phyloP scores from a whole-genome alignment of 2,797 vertebrate genomes.

The Pelodytes ibericus region DNA sequence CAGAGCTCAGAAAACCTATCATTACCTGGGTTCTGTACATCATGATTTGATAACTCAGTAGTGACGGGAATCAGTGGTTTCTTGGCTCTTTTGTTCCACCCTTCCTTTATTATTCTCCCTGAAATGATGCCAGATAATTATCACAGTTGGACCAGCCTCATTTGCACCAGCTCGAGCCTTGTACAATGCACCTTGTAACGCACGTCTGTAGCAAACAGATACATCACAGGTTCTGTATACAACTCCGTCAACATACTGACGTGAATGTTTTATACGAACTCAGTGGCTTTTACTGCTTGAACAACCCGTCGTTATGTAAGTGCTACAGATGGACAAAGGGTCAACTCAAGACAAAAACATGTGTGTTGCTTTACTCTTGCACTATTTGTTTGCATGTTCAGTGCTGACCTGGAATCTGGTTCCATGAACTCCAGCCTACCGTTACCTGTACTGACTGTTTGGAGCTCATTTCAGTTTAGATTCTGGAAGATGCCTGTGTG shows the following conservation, averaged over 20 bases:
- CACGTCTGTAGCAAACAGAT: not conserved
- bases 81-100: slow-evolving; percentile 3
- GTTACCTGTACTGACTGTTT: too few relatives aligned
- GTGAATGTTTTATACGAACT: slow-evolving; percentile 3
- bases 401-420: too few relatives aligned
- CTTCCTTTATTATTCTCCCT: slow-evolving; percentile 19
- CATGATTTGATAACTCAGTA: slow-evolving; percentile 45
- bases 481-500: too few relatives aligned
- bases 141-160: slow-evolving; percentile 38
- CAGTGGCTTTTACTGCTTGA: not conserved
- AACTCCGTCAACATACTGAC: not conserved
- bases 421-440: too few relatives aligned
- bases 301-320: too few relatives aligned
- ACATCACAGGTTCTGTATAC: slow-evolving; percentile 16
- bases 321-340: too few relatives aligned
- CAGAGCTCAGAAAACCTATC: slow-evolving; percentile 37
- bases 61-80: slow-evolving; percentile 18
- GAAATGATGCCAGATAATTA: slow-evolving; percentile 40
- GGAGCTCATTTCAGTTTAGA: too few relatives aligned
- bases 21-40: slow-evolving; percentile 38
- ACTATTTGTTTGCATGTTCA: too few relatives aligned
- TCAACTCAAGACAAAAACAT: too few relatives aligned
- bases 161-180: slow-evolving; percentile 34
- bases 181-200: slow-evolving; percentile 24
- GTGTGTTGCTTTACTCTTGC: too few relatives aligned